phyloP scores from a whole-genome alignment of 2,888 invertebrate genomes.

The Fragum whitleyi region DNA sequence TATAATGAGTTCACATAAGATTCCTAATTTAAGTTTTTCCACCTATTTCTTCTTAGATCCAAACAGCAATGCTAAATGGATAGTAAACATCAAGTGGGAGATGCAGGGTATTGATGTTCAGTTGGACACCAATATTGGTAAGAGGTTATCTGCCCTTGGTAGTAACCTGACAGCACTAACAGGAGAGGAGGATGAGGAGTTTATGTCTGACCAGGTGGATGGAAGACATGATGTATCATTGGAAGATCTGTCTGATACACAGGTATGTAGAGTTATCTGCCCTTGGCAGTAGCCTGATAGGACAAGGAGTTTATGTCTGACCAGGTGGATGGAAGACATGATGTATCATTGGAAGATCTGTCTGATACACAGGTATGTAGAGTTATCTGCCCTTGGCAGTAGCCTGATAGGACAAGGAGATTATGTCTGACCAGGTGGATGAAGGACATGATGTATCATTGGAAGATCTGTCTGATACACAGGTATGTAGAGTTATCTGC shows the following conservation, averaged over 20 bases:
- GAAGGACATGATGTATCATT: constrained; percentile 60
- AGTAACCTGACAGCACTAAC: constrained; percentile 98
- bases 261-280: constrained; percentile 89
- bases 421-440: constrained; percentile 55
- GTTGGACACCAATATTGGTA: constrained; percentile 97
- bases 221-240: constrained; percentile 60
- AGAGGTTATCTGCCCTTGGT: constrained; percentile 96
- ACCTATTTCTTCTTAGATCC: constrained; percentile 67
- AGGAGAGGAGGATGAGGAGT: constrained; percentile 88
- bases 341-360: constrained; percentile 63
- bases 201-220: constrained; percentile 55
- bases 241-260: constrained; percentile 57
- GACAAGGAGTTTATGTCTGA: constrained; percentile 84
- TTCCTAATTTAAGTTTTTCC: too few species aligned
- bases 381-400: constrained; percentile 95
- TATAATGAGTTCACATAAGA: too few species aligned
- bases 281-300: constrained; percentile 96
- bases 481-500: constrained; percentile 89
- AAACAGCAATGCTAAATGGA: constrained; percentile 94
- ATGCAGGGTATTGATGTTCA: constrained; percentile 99
- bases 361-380: constrained; percentile 44
- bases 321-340: constrained; percentile 57
- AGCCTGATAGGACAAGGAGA: constrained; percentile 91
- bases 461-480: constrained; percentile 57
- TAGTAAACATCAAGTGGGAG: constrained; percentile 98